phyloP scores from a whole-genome alignment of 2,888 invertebrate species.

The Tanypteryx hageni region DNA sequence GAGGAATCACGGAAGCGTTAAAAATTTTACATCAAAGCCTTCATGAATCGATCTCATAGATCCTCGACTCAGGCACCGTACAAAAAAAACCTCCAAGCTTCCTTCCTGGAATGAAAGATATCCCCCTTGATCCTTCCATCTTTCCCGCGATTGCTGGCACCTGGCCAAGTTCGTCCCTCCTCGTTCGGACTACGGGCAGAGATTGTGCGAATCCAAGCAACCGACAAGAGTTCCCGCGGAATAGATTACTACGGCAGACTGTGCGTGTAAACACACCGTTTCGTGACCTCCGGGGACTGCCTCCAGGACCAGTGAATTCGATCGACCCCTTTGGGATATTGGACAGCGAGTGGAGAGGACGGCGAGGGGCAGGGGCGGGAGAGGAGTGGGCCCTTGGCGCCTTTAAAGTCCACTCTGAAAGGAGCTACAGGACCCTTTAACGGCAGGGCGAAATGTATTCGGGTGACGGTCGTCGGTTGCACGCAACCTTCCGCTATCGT shows the following conservation, averaged over 20 bases:
- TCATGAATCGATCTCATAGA: too few relatives aligned
- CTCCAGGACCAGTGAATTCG: slow-evolving; percentile 19
- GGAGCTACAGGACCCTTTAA: not conserved
- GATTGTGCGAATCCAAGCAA: not conserved
- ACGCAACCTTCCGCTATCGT: too few relatives aligned
- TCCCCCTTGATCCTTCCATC: not conserved
- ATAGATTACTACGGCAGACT: not conserved
- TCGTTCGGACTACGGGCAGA: not conserved
- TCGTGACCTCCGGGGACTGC: not conserved
- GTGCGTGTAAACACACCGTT: slow-evolving; percentile 28
- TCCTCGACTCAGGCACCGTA: too few relatives aligned
- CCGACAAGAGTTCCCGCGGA: not conserved
- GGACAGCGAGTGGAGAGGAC: not conserved
- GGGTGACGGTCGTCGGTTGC: too few relatives aligned
- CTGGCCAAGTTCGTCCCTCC: not conserved
- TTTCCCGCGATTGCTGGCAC: not conserved
- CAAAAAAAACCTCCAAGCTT: too few relatives aligned
- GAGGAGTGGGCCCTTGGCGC: not conserved
- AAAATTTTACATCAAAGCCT: too few relatives aligned
- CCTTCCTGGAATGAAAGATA: not conserved
- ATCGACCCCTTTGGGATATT: not conserved
- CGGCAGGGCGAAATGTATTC: too few relatives aligned
- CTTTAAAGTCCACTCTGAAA: not conserved
- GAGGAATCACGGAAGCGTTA: too few relatives aligned
- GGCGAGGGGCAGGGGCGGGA: not conserved